phyloP scores from a whole-genome alignment of 2,113 vertebrate genomes.

The Myiozetetes cayanensis region DNA sequence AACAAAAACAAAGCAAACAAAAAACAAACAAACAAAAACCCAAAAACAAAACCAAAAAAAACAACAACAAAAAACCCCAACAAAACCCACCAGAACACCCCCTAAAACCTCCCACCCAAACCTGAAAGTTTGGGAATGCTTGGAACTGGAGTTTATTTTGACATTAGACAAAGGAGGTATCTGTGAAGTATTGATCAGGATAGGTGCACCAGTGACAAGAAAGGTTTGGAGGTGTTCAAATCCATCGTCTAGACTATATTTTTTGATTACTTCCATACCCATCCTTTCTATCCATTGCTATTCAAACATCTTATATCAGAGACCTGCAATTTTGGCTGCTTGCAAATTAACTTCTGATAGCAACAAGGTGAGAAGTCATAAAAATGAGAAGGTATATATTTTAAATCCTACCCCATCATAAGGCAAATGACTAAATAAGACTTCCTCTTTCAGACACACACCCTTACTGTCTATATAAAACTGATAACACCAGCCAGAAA shows the following conservation, averaged over 20 bases:
- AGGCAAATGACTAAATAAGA: background rate
- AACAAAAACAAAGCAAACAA: too few relatives aligned
- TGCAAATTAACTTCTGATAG: constrained; percentile 10
- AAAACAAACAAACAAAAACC: too few relatives aligned
- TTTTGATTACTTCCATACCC: background rate
- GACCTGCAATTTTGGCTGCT: background rate
- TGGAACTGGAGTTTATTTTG: background rate
- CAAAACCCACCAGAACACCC: too few relatives aligned
- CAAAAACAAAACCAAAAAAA: too few relatives aligned
- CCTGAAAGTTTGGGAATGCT: background rate
- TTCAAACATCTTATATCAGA: background rate
- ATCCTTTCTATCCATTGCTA: background rate
- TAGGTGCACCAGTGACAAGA: background rate
- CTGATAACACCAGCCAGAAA: background rate
- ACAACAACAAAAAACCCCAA: too few relatives aligned
- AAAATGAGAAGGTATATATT: background rate
- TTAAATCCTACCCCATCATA: background rate
- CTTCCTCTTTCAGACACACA: background rate
- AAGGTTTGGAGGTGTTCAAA: background rate
- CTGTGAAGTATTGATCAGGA: background rate
- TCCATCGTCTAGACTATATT: background rate
- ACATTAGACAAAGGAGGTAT: background rate
- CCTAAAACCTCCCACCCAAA: background rate
- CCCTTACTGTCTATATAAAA: background rate
- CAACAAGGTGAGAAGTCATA: background rate